A percentile compares a stretch with the other conserved stretches of the same genome.
These are phyloP conservation scores for Sebastes paucispinis DNA, from an alignment of 2,797 vertebrate genomes.

Conservation along the genomic window DNA sequence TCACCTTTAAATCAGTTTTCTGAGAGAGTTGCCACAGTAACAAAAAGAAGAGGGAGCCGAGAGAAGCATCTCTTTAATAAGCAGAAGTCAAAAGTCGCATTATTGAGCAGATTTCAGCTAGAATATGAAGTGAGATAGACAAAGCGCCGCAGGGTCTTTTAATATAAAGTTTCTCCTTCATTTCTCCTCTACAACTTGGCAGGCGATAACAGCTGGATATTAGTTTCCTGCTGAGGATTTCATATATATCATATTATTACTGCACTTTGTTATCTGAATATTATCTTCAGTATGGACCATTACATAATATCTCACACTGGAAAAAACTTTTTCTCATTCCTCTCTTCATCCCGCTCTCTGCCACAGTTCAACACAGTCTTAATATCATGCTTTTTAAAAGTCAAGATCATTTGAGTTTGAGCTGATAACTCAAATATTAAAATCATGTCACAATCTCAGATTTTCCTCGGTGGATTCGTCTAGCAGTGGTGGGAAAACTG, in stretches of 20 bases:
- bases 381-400: background rate
- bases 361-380: background rate
- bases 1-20: background rate
- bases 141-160: slow-evolving; percentile 60
- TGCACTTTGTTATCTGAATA: slow-evolving; percentile 56
- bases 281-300: slow-evolving; percentile 47
- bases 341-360: background rate
- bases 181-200: slow-evolving; percentile 55
- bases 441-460: background rate
- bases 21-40: background rate
- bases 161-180: slow-evolving; percentile 68
- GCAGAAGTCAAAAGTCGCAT: slow-evolving; percentile 48
- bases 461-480: background rate
- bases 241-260: slow-evolving; percentile 66
- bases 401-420: background rate
- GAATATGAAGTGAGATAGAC: slow-evolving; percentile 57
- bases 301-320: slow-evolving; percentile 23
- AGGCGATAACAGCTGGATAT: slow-evolving; percentile 68
- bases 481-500: background rate
- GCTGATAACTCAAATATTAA: background rate
- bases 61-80: slow-evolving; percentile 51
- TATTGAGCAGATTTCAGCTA: slow-evolving; percentile 49
- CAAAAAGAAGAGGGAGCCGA: background rate
- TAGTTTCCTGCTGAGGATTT: slow-evolving; percentile 64
- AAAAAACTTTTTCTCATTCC: slow-evolving; percentile 1